A percentile compares a stretch with the other conserved stretches of the same genome.
These are phyloP conservation scores for Hypena proboscidalis DNA, from an alignment of 2,888 invertebrate genomes.

Conservation along the genomic window DNA sequence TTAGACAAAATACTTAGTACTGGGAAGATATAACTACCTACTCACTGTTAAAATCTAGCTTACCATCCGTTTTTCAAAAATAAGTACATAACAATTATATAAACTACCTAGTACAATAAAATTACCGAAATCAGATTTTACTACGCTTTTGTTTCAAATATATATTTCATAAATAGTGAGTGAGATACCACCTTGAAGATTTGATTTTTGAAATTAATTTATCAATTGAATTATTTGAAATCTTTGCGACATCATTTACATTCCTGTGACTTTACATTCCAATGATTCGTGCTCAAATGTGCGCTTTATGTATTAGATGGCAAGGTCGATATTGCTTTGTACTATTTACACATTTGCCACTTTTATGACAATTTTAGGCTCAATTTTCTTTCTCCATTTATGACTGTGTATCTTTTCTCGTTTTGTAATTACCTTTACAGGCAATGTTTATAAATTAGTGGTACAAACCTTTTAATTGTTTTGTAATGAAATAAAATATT, in stretches of 20 bases:
- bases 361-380: conserved; percentile 34
- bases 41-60: no score
- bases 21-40: no score
- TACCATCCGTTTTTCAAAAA: no score
- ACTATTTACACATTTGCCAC: conserved; percentile 24
- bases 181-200: no score
- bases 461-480: conserved; percentile 70
- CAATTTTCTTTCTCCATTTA: conserved; percentile 47
- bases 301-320: conserved; percentile 7
- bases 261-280: conserved; percentile 16
- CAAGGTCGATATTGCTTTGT: conserved; percentile 28
- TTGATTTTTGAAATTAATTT: neutral
- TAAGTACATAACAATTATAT: no score
- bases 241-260: conserved; percentile 1
- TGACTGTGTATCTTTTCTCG: conserved; percentile 28
- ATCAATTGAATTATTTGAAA: neutral
- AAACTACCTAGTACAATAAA: no score
- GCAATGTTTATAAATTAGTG: conserved; percentile 54
- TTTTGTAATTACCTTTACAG: conserved; percentile 45
- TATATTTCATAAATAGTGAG: no score
- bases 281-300: conserved; percentile 24
- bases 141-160: no score
- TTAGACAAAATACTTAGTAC: no score
- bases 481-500: conserved; percentile 78
- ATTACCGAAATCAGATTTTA: no score